These are phyloP conservation scores for Drosophila helvetica DNA, from an alignment of 2,888 invertebrate genomes.

Conservation along the genomic window DNA sequence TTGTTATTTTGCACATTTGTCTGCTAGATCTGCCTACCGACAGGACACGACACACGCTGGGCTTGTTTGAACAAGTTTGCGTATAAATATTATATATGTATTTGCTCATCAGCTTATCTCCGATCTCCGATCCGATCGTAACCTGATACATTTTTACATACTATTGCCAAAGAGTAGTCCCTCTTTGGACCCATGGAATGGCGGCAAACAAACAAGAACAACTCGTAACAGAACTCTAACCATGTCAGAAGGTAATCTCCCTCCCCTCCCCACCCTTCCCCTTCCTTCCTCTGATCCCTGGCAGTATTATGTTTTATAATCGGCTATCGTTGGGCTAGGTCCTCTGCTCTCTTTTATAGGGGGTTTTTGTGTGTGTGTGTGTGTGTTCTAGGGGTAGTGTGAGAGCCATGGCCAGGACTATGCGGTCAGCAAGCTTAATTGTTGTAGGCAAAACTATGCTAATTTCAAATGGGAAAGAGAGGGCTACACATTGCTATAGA, in stretches of 20 bases:
- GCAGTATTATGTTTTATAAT: slow-evolving; percentile 71
- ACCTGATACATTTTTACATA: slow-evolving; percentile 79
- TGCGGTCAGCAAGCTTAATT: slow-evolving; percentile 70
- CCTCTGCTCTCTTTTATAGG: slow-evolving; percentile 1
- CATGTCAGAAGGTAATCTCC: slow-evolving; percentile 38
- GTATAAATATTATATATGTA: slow-evolving; percentile 79
- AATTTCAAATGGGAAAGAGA: slow-evolving; percentile 42
- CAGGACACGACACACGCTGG: slow-evolving; percentile 30
- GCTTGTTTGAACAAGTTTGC: slow-evolving; percentile 78
- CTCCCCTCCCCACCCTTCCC: slow-evolving; percentile 2
- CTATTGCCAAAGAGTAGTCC: slow-evolving; percentile 6
- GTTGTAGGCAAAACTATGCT: slow-evolving; percentile 75
- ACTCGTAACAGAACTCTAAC: slow-evolving; percentile 24
- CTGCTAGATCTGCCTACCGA: slow-evolving; percentile 27
- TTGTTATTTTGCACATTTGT: slow-evolving; percentile 70
- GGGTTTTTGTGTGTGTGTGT: not conserved
- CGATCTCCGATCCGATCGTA: slow-evolving; percentile 76
- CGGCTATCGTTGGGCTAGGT: slow-evolving; percentile 40
- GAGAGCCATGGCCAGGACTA: slow-evolving; percentile 22
- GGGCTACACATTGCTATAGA: not conserved
- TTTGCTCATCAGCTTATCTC: slow-evolving; percentile 83
- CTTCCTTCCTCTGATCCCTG: slow-evolving; percentile 3
- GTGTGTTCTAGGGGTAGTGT: not conserved
- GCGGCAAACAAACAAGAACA: slow-evolving; percentile 34
- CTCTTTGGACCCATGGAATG: slow-evolving; percentile 13